A percentile compares a stretch with the other conserved stretches of the same genome.
Evolutionary conservation across 2,888 invertebrate genomes (phyloP).

Genomic region (Kryphioiulus occultus): DNA sequence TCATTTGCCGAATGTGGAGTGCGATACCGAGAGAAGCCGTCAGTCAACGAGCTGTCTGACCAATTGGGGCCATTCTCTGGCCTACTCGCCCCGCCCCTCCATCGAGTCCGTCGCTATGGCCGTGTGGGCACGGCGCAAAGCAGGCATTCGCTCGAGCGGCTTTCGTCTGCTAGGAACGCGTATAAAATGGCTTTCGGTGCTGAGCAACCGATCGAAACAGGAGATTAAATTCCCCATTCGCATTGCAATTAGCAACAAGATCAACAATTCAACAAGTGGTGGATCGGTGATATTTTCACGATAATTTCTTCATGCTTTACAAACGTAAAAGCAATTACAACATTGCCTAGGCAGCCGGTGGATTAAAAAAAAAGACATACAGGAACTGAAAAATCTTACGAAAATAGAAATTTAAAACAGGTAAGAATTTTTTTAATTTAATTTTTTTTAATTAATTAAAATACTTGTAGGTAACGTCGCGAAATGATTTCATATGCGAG

Average conservation of each 20-base stretch:
- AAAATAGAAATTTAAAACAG: background rate
- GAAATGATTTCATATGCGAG: background rate
- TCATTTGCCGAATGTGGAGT: background rate
- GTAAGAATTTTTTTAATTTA: background rate
- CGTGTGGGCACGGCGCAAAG: background rate
- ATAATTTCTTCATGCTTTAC: background rate
- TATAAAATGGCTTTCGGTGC: constrained; percentile 24
- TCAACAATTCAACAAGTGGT: background rate
- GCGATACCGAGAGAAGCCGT: background rate
- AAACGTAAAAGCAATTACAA: background rate
- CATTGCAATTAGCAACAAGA: background rate
- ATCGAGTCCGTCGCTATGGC: background rate
- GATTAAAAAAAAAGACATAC: background rate
- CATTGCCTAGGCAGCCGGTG: background rate
- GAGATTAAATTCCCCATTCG: background rate
- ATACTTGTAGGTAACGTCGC: too few species aligned
- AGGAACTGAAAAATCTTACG: background rate
- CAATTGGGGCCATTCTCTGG: background rate
- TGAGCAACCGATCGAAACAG: background rate
- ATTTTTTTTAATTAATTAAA: background rate
- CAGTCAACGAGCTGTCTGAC: background rate
- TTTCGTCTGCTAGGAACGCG: constrained; percentile 18
- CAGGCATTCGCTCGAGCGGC: background rate
- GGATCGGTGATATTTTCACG: background rate
- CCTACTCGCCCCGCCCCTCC: background rate